Percentiles rank a stretch among this genome's conserved stretches.
Conservation (phyloP, 2,888 invertebrate species). For the Pinctada fucata region DNA sequence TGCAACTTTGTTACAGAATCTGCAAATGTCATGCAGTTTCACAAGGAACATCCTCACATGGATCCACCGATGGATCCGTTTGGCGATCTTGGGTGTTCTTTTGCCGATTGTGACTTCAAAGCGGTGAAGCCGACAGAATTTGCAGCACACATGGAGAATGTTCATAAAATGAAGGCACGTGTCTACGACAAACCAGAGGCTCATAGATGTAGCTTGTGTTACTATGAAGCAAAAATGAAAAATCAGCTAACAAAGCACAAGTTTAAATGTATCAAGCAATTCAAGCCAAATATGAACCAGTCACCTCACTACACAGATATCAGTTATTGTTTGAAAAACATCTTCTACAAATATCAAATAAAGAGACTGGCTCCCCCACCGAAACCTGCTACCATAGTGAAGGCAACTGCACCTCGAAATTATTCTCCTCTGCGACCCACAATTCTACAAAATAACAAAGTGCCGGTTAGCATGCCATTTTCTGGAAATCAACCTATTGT, state of each 20-base stretch:
- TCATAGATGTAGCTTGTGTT: conserved; percentile 95
- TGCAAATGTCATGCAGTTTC: conserved; percentile 81
- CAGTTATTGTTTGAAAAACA: conserved; percentile 68
- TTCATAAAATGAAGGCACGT: conserved; percentile 89
- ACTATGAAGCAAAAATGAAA: conserved; percentile 95
- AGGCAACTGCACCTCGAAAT: conserved; percentile 17
- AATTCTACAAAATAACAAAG: not conserved
- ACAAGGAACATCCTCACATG: conserved; percentile 80
- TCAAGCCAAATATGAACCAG: conserved; percentile 89
- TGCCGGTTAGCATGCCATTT: not conserved
- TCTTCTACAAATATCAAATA: conserved; percentile 59
- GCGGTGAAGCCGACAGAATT: conserved; percentile 82
- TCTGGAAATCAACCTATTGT: not conserved
- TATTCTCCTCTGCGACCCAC: not conserved
- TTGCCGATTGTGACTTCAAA: conserved; percentile 85
- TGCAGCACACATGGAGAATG: conserved; percentile 92
- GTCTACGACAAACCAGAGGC: conserved; percentile 90
- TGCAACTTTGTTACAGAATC: conserved; percentile 69
- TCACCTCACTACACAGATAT: conserved; percentile 81
- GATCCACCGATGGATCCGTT: conserved; percentile 50
- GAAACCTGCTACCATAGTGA: conserved; percentile 30
- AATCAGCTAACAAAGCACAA: conserved; percentile 92
- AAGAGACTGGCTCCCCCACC: conserved; percentile 40
- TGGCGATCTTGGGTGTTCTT: conserved; percentile 83
- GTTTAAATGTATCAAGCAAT: conserved; percentile 91